Conservation (phyloP, 2,888 invertebrate species). For the Drosophila acutilabella region DNA sequence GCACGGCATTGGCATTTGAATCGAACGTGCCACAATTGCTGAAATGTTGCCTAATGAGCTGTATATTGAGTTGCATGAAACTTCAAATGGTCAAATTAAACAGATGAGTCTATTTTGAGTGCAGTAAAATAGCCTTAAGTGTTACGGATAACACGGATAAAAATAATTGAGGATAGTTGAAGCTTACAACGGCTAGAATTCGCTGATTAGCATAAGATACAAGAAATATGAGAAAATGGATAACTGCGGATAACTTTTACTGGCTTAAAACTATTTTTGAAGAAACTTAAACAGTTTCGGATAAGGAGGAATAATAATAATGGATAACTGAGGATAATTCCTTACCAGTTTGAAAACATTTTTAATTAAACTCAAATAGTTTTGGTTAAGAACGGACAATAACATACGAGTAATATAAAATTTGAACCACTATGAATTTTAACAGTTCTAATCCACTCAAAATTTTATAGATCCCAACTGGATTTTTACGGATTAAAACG, state of each 20-base stretch:
- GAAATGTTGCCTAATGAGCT: conserved; percentile 65
- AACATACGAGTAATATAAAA: background rate
- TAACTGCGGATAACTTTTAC: no score
- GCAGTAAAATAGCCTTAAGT: conserved; percentile 7
- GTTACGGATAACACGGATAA: conserved; percentile 1
- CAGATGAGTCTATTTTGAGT: conserved; percentile 20
- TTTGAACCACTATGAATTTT: background rate
- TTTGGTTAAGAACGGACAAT: background rate
- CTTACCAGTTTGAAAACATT: no score
- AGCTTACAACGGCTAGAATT: background rate
- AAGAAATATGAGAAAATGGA: no score
- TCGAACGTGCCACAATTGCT: conserved; percentile 71
- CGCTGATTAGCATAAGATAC: no score
- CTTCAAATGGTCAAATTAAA: conserved; percentile 18
- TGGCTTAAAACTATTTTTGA: background rate
- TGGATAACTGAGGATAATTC: background rate
- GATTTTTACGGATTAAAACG: background rate
- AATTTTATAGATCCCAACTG: no score
- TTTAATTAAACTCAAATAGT: background rate
- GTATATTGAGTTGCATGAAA: conserved; percentile 30
- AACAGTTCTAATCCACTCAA: background rate
- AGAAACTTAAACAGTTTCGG: background rate
- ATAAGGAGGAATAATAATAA: background rate
- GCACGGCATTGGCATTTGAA: conserved; percentile 64
- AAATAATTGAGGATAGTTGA: background rate